Evolutionary conservation across 2,113 vertebrate genomes (phyloP).

Genomic region (Odontophorus gujanensis): DNA sequence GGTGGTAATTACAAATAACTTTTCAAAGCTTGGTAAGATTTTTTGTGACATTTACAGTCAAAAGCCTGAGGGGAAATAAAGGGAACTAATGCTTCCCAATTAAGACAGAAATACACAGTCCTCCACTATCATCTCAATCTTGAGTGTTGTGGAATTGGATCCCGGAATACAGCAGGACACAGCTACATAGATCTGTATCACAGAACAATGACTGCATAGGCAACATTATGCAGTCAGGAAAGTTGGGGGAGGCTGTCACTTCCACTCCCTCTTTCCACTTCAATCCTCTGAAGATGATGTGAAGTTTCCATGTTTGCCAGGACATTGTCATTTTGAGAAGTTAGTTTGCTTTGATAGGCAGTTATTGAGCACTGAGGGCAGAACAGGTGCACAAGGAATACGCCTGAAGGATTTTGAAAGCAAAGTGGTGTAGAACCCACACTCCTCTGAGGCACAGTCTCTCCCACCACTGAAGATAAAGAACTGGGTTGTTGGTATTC

Average conservation of each 20-base stretch:
- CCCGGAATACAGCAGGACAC: not conserved
- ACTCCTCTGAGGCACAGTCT: not conserved
- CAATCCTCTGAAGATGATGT: not conserved
- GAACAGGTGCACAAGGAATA: not conserved
- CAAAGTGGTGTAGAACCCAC: not conserved
- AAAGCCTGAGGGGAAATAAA: not conserved
- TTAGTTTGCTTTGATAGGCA: not conserved
- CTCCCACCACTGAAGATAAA: not conserved
- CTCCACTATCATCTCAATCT: not conserved
- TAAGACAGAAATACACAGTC: not conserved
- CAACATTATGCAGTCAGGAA: not conserved
- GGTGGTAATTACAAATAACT: not conserved
- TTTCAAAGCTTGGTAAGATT: not conserved
- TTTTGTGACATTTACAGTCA: not conserved
- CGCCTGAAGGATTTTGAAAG: not conserved
- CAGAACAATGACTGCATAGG: not conserved
- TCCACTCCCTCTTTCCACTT: not conserved
- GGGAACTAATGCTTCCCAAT: not conserved
- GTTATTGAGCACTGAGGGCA: not conserved
- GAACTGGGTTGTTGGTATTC: rapidly evolving
- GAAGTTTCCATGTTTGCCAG: not conserved
- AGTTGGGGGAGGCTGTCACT: not conserved
- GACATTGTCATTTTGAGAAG: not conserved
- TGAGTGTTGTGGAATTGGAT: not conserved
- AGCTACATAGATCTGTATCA: not conserved